Percentiles rank a stretch among this genome's conserved stretches.
Conservation (phyloP, 2,113 vertebrate genomes). For the Bostrychus sinensis region DNA sequence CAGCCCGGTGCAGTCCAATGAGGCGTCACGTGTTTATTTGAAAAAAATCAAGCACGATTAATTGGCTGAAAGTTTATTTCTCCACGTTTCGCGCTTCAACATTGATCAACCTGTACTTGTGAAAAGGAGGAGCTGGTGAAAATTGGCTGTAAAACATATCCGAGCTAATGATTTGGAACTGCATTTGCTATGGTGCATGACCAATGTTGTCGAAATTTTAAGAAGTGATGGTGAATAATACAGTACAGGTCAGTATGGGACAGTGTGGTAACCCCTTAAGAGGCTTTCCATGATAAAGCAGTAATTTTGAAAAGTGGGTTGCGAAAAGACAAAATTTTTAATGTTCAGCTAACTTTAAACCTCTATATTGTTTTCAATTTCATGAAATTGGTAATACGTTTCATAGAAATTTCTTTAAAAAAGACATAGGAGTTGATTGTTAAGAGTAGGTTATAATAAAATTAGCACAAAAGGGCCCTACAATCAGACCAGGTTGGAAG, state of each 20-base stretch:
- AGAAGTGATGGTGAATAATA: constrained; percentile 6
- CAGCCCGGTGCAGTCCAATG: constrained; percentile 13
- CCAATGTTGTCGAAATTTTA: not conserved
- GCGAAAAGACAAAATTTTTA: too few relatives aligned
- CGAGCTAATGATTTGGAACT: constrained; percentile 27
- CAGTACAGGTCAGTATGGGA: not conserved
- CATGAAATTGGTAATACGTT: too few relatives aligned
- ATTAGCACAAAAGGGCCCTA: too few relatives aligned
- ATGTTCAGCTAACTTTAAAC: too few relatives aligned
- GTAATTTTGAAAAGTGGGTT: too few relatives aligned
- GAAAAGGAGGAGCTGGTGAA: constrained; percentile 23
- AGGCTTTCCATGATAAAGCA: too few relatives aligned
- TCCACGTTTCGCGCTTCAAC: constrained; percentile 20
- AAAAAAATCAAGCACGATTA: constrained; percentile 42
- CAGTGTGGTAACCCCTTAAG: not conserved
- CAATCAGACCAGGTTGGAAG: too few relatives aligned
- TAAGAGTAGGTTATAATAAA: too few relatives aligned
- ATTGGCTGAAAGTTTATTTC: constrained; percentile 44
- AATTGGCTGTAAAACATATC: constrained; percentile 33
- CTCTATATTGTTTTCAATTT: too few relatives aligned
- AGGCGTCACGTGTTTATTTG: constrained; percentile 33
- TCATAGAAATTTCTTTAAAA: too few relatives aligned
- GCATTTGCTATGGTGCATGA: not conserved
- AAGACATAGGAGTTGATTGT: too few relatives aligned
- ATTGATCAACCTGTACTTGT: constrained; percentile 26